A percentile compares a stretch with the other conserved stretches of the same genome.
Evolutionary conservation across 2,888 invertebrate genomes (phyloP).

Genomic region (Cryptus armator): DNA sequence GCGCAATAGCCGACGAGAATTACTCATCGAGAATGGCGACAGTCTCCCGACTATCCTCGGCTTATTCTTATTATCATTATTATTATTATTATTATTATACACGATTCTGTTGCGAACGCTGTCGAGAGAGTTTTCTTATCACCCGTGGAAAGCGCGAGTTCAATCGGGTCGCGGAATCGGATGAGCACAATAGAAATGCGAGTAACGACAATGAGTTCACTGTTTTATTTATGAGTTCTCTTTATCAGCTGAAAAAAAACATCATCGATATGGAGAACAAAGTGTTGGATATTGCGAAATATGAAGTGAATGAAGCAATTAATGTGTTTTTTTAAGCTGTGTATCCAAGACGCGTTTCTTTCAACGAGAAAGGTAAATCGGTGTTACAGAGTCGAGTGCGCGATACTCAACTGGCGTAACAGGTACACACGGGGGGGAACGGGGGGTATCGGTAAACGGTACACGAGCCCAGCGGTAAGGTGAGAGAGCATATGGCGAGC

Average conservation of each 20-base stretch:
- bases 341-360: not conserved
- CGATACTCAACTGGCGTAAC: conserved; percentile 16
- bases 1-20: conserved; percentile 39
- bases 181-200: conserved; percentile 2
- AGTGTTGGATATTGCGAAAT: not conserved
- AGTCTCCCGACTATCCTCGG: conserved; percentile 8
- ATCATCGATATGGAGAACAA: not conserved
- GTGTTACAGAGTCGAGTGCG: conserved; percentile 5
- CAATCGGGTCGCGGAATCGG: conserved; percentile 15
- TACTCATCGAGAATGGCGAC: conserved; percentile 48
- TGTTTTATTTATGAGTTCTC: conserved; percentile 17
- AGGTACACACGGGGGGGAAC: conserved; percentile 34
- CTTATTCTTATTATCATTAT: conserved; percentile 4
- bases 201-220: conserved; percentile 35
- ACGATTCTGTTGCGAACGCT: not conserved
- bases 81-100: conserved; percentile 29
- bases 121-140: conserved; percentile 12
- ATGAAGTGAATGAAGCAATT: too few relatives aligned
- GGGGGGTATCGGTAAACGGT: conserved; percentile 67
- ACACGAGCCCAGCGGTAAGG: conserved; percentile 43
- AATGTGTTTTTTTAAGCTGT: not conserved
- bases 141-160: conserved; percentile 18
- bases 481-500: conserved; percentile 69
- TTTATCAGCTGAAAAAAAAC: conserved; percentile 22
- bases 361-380: conserved; percentile 3